Evolutionary conservation across 37 sponge, comb jelly and placozoan species (phyloP).

Genomic region (Spongilla lacustris): DNA sequence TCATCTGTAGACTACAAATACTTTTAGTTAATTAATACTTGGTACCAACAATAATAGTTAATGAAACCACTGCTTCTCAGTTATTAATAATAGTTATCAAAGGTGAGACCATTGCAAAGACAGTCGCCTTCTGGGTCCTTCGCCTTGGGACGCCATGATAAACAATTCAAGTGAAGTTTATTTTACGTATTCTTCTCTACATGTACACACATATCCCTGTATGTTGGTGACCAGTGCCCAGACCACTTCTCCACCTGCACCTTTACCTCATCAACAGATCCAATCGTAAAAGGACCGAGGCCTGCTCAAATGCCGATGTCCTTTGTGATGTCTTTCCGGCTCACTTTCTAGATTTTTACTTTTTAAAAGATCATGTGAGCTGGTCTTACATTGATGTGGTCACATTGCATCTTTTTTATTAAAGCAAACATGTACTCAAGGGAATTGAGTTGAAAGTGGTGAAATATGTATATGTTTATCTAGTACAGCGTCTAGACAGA

Average conservation of each 20-base stretch:
- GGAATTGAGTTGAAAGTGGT: background rate
- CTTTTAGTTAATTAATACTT: too few relatives aligned
- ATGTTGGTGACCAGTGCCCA: constrained; percentile 25
- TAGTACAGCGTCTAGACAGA: background rate
- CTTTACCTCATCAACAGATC: constrained; percentile 15
- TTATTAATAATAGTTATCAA: too few relatives aligned
- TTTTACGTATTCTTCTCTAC: too few relatives aligned
- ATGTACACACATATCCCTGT: too few relatives aligned
- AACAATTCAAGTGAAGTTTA: too few relatives aligned
- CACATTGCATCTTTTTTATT: background rate
- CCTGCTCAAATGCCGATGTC: background rate
- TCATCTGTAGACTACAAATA: too few relatives aligned
- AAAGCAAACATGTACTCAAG: background rate
- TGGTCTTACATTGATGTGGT: background rate
- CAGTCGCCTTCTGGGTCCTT: too few relatives aligned
- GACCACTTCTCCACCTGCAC: constrained; percentile 34
- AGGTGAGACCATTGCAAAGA: too few relatives aligned
- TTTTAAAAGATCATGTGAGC: background rate
- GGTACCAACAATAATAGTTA: too few relatives aligned
- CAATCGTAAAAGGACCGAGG: background rate
- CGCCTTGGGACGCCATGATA: too few relatives aligned
- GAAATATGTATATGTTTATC: background rate
- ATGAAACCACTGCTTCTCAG: too few relatives aligned
- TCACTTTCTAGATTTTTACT: background rate
- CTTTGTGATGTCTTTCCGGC: background rate